Evolutionary conservation across 2,797 vertebrate genomes (phyloP).

Genomic region (Alectoris magna): DNA sequence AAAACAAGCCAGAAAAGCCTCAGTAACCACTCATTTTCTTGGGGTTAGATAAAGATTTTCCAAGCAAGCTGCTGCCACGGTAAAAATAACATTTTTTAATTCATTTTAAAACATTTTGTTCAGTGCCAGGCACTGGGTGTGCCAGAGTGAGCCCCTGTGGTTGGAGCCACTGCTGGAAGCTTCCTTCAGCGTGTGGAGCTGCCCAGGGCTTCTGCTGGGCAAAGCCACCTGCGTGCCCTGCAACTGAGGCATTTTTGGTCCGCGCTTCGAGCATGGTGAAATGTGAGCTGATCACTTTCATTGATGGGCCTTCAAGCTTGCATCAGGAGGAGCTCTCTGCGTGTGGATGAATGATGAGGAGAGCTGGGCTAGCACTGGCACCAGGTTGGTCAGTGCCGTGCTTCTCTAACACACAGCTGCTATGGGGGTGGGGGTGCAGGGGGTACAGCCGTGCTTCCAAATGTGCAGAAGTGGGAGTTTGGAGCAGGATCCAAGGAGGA

Average conservation of each 20-base stretch:
- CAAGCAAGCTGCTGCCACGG: not conserved
- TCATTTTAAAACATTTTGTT: not conserved
- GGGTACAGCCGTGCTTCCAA: rapidly evolving
- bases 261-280: not conserved
- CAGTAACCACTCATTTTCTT: not conserved
- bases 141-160: rapidly evolving
- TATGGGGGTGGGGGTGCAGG: rapidly evolving
- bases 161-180: not conserved
- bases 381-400: rapidly evolving
- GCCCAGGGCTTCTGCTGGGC: not conserved
- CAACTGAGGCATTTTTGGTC: not conserved
- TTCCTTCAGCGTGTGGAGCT: not conserved
- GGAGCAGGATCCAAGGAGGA: too few relatives aligned
- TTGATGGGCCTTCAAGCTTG: rapidly evolving
- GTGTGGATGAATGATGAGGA: not conserved
- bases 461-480: rapidly evolving
- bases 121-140: rapidly evolving
- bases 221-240: not conserved
- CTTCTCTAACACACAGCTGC: not conserved
- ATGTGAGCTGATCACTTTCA: not conserved
- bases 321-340: not conserved
- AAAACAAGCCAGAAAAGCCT: too few relatives aligned
- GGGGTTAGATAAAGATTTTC: not conserved
- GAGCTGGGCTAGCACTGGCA: not conserved
- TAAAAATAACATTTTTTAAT: too few relatives aligned